Conservation (phyloP, 2,113 vertebrate genomes). For the Excalfactoria chinensis region DNA sequence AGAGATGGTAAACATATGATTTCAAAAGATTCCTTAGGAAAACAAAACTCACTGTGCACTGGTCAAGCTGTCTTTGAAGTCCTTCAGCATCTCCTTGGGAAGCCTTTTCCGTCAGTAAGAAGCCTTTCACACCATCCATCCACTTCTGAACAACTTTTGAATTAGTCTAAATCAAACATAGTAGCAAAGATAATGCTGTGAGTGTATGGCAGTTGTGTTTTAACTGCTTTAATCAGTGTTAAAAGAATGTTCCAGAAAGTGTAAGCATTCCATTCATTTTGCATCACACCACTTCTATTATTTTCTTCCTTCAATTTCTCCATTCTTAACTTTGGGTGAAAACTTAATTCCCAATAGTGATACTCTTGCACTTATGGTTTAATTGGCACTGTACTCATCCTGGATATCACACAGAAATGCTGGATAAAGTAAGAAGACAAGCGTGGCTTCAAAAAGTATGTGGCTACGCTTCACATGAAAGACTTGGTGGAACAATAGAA, state of each 20-base stretch:
- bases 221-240: not conserved
- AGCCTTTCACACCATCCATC: slow-evolving; percentile 86
- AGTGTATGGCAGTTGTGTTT: not conserved
- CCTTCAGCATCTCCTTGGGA: slow-evolving; percentile 75
- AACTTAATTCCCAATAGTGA: not conserved
- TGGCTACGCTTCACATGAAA: not conserved
- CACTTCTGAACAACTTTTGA: slow-evolving; percentile 85
- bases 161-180: slow-evolving; percentile 78
- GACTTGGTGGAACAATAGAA: not conserved
- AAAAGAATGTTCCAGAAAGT: not conserved
- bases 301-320: not conserved
- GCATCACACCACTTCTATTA: not conserved
- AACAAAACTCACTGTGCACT: slow-evolving; percentile 85
- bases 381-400: not conserved
- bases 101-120: slow-evolving; percentile 82
- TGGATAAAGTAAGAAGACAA: not conserved
- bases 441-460: not conserved
- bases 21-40: not conserved
- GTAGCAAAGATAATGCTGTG: not conserved
- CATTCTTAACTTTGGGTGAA: not conserved
- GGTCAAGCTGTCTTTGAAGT: slow-evolving; percentile 87
- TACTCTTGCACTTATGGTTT: not conserved
- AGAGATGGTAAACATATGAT: not conserved
- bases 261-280: not conserved
- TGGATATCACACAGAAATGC: not conserved